Evolutionary conservation across 2,888 invertebrate genomes (phyloP), one percentile per base, ranked within the genome.

Genomic region (Eilema caniola): DNA sequence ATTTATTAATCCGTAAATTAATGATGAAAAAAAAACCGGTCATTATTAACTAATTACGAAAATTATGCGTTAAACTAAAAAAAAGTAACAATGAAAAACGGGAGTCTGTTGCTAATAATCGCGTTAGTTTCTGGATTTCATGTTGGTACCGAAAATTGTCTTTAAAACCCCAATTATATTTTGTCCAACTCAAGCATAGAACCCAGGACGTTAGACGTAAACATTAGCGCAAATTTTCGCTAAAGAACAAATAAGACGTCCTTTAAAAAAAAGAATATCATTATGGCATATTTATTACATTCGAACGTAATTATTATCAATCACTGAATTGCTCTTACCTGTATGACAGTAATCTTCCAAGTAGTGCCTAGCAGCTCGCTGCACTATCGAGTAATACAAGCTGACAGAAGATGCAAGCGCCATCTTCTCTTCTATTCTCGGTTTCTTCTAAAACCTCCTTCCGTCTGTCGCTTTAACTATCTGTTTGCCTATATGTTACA

Each of bases 371-470:
- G 96, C 96, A 79, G 96, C 96, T 84, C 96, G 96, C 93, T 96
- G 96, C 93, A 96, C 96, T 91, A 96, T 96, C 84, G 96, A 96
- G 93, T 96, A 96, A 93, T 96, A 96, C 85, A 96, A 93, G 94
- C 96, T 96, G 92, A 96, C 96, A 92, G 96, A 96, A 90, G 96
- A 96, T 88, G 96, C 96, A 81, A 96, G 95, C 90, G 95, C 95
- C 95, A 95, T 95, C 85, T 92, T 95, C 89, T 91, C 80, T 87
- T 88, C 80, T 89, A 82, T 88, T 86, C 89, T 89, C 70, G 83
- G 74, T 84, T 84, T 80, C 82, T 86, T 81, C 82, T 81, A 74
- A 72, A 64, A 53, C 76, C 70, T 84, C 74, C 72, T 70, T 86
- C 85, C 83, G 88, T 91, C 89, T 88, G 88, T 89, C 84, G 86